Evolutionary conservation across 1,140 invertebrate species (phyloP).

Genomic region (Propsilocerus akamusi): DNA sequence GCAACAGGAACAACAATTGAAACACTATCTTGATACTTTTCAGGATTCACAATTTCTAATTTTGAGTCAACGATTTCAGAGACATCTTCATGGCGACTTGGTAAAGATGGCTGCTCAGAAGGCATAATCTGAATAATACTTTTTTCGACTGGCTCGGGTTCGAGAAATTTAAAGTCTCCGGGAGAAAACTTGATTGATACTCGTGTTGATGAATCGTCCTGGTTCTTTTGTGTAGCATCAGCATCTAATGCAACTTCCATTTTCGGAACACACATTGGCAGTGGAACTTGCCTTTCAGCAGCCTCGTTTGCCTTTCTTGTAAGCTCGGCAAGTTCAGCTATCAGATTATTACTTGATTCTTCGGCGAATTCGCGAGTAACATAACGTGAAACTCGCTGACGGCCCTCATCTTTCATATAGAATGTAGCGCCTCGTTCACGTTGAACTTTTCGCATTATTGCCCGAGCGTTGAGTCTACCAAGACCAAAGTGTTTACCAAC

Average conservation of each 20-base stretch:
- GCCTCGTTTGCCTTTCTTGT: neutral
- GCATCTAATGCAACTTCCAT: neutral
- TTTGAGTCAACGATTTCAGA: neutral
- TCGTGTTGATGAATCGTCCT: neutral
- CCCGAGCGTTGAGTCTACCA: neutral
- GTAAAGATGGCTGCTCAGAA: neutral
- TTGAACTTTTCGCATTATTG: neutral
- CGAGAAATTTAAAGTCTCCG: too few relatives aligned
- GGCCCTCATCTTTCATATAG: constrained; percentile 14
- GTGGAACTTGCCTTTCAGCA: neutral
- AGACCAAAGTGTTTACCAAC: constrained; percentile 9
- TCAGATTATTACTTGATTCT: neutral
- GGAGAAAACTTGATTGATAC: neutral
- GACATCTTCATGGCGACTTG: neutral
- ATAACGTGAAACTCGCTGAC: constrained; percentile 11
- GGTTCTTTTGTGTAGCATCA: neutral
- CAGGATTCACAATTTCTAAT: neutral
- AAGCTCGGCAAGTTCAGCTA: neutral
- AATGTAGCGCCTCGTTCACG: constrained; percentile 9
- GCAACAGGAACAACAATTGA: neutral
- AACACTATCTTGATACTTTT: neutral
- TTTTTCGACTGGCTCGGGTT: too few relatives aligned
- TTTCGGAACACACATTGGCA: neutral
- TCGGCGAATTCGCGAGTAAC: neutral
- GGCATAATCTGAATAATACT: too few relatives aligned